Conservation (phyloP, 2,113 vertebrate genomes). For the Pangasianodon gigas region DNA sequence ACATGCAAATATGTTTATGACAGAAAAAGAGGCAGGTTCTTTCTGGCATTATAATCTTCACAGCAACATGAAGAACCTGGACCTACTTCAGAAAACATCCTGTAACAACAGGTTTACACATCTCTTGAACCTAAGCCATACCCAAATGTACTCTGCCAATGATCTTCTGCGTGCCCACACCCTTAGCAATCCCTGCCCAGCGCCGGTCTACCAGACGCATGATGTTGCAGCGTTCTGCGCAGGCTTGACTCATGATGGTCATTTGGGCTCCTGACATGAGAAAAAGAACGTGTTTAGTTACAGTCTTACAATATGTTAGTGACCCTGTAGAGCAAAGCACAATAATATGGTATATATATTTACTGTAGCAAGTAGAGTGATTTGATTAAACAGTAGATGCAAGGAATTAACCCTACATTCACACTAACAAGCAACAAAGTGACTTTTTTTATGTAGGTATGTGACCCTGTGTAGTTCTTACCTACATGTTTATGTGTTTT, state of each 20-base stretch:
- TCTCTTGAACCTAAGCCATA: constrained; percentile 58
- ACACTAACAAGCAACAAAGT: neutral
- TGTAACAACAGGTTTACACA: neutral
- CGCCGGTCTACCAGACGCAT: constrained; percentile 97
- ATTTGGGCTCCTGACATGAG: constrained; percentile 89
- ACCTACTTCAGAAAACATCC: neutral
- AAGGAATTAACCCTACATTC: neutral
- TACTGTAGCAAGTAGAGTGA: neutral
- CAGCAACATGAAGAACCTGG: neutral
- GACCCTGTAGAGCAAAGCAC: neutral
- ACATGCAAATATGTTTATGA: neutral
- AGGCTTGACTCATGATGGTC: constrained; percentile 99
- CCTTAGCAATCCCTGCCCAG: constrained; percentile 97
- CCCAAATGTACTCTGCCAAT: constrained; percentile 97
- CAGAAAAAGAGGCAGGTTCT: neutral
- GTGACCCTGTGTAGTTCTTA: neutral
- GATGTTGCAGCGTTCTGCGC: constrained; percentile 96
- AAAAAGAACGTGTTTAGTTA: neutral
- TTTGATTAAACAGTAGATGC: neutral
- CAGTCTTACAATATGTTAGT: neutral
- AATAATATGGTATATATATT: neutral
- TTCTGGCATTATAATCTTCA: neutral
- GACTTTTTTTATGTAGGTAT: neutral
- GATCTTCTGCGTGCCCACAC: constrained; percentile 97
- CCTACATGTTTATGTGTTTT: neutral